Conservation (phyloP, 2,113 vertebrate genomes). For the Shinisaurus crocodilurus region DNA sequence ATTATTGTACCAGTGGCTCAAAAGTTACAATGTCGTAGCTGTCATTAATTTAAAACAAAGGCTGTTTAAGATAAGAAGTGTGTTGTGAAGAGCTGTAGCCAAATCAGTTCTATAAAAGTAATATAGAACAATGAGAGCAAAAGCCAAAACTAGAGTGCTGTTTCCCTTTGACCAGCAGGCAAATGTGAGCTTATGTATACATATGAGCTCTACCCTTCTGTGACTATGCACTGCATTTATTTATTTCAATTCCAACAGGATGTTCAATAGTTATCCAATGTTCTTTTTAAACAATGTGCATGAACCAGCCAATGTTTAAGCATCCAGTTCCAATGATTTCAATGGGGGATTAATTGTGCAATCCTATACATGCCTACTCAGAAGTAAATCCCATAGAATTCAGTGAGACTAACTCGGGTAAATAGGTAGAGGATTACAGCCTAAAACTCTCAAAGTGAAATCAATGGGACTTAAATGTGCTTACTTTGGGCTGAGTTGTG, state of each 20-base stretch:
- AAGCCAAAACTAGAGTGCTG: conserved; percentile 38
- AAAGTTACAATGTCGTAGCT: conserved; percentile 11
- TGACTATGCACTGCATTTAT: conserved; percentile 54
- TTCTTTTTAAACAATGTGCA: conserved; percentile 58
- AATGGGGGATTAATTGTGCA: not conserved
- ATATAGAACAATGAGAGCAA: conserved; percentile 47
- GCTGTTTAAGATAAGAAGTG: not conserved
- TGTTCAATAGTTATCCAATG: conserved; percentile 59
- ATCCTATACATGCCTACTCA: not conserved
- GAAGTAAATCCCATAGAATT: not conserved
- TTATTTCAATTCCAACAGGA: conserved; percentile 51
- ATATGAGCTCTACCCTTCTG: conserved; percentile 47
- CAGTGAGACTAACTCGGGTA: not conserved
- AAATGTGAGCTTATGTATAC: conserved; percentile 47
- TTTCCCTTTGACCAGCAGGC: conserved; percentile 40
- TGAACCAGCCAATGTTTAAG: not conserved
- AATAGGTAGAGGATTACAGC: not conserved
- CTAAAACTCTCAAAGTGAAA: not conserved
- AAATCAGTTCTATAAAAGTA: not conserved
- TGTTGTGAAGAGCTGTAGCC: not conserved
- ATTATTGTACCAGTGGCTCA: not conserved
- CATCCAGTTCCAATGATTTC: not conserved
- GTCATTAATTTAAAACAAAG: conserved; percentile 54
- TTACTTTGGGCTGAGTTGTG: not conserved
- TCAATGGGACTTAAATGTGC: not conserved